phyloP scores from a whole-genome alignment of 1,140 invertebrate genomes.

The Kradibia gibbosae region DNA sequence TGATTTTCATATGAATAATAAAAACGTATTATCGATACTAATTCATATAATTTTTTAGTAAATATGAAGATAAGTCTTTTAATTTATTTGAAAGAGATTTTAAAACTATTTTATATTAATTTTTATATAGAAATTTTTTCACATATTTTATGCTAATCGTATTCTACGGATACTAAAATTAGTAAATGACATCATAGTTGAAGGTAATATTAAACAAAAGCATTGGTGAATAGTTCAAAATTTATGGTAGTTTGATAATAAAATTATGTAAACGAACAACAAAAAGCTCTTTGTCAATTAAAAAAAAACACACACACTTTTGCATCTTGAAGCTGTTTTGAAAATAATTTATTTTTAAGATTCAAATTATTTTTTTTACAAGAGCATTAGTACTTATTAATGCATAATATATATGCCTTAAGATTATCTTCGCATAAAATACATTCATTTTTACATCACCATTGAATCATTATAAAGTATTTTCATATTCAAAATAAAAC shows the following conservation, averaged over 20 bases:
- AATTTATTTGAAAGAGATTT: not conserved
- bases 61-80: not conserved
- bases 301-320: too few relatives aligned
- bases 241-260: not conserved
- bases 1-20: not conserved
- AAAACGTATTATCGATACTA: not conserved
- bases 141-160: not conserved
- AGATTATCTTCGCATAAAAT: not conserved
- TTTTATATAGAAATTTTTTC: not conserved
- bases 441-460: not conserved
- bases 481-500: too few relatives aligned
- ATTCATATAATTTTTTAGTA: not conserved
- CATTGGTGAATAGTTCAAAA: not conserved
- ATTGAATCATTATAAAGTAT: not conserved
- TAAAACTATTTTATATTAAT: not conserved
- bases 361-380: constrained; percentile 11
- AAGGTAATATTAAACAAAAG: not conserved
- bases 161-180: not conserved
- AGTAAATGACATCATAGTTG: not conserved
- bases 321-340: too few relatives aligned
- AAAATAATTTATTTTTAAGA: constrained; percentile 18
- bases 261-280: not conserved
- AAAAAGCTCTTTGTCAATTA: not conserved
- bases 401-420: not conserved
- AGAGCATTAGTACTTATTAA: not conserved